These are phyloP conservation scores for Ceyx margarethae DNA, from an alignment of 2,113 vertebrate genomes.

Conservation along the genomic window DNA sequence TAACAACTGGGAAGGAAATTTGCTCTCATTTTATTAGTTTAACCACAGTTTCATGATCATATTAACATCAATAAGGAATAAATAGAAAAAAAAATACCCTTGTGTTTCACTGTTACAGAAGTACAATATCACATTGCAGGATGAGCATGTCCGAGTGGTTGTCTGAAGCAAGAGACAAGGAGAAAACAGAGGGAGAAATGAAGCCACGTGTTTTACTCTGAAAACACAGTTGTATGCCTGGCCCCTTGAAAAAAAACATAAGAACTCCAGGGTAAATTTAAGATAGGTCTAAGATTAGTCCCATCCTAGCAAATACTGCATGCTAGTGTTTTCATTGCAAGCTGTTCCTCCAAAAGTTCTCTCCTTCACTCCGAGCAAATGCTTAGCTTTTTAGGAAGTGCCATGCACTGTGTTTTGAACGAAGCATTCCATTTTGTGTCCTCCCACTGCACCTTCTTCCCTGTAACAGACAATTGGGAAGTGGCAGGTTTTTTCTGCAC, in stretches of 20 bases:
- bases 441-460: background rate
- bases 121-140: background rate
- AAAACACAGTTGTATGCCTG: background rate
- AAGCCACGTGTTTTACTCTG: background rate
- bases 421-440: conserved; percentile 4
- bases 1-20: background rate
- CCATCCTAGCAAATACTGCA: conserved; percentile 20
- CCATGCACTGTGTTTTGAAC: background rate
- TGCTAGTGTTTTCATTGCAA: conserved; percentile 28
- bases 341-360: conserved; percentile 56
- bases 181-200: background rate
- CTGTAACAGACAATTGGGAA: background rate
- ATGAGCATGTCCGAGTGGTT: background rate
- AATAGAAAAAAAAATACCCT: background rate
- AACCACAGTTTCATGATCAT: background rate
- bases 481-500: background rate
- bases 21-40: background rate
- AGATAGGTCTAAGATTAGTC: conserved; percentile 56
- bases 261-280: background rate
- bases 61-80: background rate
- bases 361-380: conserved; percentile 8
- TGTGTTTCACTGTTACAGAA: background rate
- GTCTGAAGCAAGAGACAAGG: background rate
- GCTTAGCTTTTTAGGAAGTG: conserved; percentile 35
- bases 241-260: background rate